A percentile compares a stretch with the other conserved stretches of the same genome.
phyloP scores from a whole-genome alignment of 2,888 invertebrate species.

The Emmelina monodactyla region DNA sequence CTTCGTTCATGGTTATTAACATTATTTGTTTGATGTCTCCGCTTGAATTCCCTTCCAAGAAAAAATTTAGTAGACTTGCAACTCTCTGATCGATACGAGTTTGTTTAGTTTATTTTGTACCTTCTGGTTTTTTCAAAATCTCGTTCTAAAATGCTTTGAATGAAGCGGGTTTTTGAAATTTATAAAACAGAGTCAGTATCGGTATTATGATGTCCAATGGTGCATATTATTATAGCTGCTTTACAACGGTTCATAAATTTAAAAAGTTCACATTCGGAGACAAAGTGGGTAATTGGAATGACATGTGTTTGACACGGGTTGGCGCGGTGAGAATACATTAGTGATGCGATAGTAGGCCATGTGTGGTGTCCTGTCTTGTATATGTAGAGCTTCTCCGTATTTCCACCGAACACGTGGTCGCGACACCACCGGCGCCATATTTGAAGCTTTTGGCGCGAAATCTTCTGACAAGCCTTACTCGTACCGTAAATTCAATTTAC shows the following conservation, averaged over 20 bases:
- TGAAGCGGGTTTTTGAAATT: too few species aligned
- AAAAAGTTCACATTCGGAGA: constrained; percentile 1
- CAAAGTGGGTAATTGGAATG: constrained; percentile 4
- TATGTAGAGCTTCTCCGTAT: background rate
- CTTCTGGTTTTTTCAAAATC: too few species aligned
- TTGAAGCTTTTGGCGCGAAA: constrained; percentile 34
- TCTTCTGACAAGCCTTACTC: too few species aligned
- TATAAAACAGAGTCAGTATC: too few species aligned
- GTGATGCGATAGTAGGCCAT: constrained; percentile 1
- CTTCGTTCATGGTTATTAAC: constrained; percentile 1
- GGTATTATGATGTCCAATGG: too few species aligned
- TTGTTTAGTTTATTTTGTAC: too few species aligned
- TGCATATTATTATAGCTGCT: too few species aligned
- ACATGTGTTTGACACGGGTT: constrained; percentile 3
- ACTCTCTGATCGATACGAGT: too few species aligned
- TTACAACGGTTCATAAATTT: constrained; percentile 2
- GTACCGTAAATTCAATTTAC: too few species aligned
- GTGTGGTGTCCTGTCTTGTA: background rate
- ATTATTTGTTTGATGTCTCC: constrained; percentile 18
- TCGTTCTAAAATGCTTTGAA: too few species aligned
- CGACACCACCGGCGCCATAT: constrained; percentile 31
- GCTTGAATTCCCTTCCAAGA: constrained; percentile 24
- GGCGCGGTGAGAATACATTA: background rate
- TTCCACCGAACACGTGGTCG: constrained; percentile 33
- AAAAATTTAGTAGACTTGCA: constrained; percentile 12